Base-by-base conservation (phyloP, 1,140 invertebrate species). In the Eubasilissa regina region DNA sequence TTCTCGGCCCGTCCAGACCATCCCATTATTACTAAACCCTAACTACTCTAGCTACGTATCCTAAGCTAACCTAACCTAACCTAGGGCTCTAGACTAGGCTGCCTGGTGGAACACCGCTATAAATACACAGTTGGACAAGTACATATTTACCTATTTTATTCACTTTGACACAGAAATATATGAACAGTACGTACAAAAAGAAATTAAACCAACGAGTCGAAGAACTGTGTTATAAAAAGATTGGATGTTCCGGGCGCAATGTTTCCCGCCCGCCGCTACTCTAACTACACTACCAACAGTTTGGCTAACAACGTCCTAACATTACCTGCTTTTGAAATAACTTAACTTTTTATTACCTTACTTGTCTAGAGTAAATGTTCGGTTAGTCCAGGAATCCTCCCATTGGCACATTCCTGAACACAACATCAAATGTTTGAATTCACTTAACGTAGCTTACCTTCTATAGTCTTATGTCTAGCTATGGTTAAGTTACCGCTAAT, bases 71-170 rank as follows among this genome's bases (percentile, higher is more conserved):
- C 85, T 88, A 86, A 70, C 77, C 74, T 82, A 82, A 43, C 81
- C 70, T 78, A 79, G 86, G 43, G 84, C 78, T 86, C 88, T 89
- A 89, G 89, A 90, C 89, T 90, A 90, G 89, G 88, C 85, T 88
- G 86, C 86, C 86, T 86, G 88, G 88, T 89, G 89, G 87, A 44
- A 89, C 86, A 88, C 87, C 87, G 88, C 87, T 86, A 87, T 88
- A 88, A 86, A 88, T 89, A 89, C 87, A 89, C 87, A 87, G 86
- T 81, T 89, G 88, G 89, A 90, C 88, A 90, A 88, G 86, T 87
- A 89, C 87, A 84, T 85, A 53, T 76, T 80, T 77, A 77, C 73
- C 53, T 73, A 19, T 64, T 62, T 45, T 60, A 45, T 62, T n/a
- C 13, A 47, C 72, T 77, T 73, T 72, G 74, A 77, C 79, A 77